Percentiles rank a stretch among this genome's conserved stretches.
phyloP scores from a whole-genome alignment of 2,888 invertebrate species.

The Ectemnius continuus region DNA sequence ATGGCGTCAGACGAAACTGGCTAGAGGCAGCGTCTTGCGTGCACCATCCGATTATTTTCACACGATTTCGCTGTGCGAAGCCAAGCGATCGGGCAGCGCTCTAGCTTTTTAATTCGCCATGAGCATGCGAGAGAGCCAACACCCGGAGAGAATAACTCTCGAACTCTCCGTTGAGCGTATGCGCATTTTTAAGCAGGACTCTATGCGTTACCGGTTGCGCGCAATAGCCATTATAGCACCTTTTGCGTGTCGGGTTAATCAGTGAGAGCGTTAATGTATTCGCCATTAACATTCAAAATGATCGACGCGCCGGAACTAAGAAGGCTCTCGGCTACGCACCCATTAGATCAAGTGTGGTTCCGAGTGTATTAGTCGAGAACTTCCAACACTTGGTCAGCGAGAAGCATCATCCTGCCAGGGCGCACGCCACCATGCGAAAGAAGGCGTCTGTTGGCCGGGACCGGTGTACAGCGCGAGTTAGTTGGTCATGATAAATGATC shows the following conservation, averaged over 20 bases:
- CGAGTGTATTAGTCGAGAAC: not conserved
- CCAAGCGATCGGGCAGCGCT: constrained; percentile 38
- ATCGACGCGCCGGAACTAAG: constrained; percentile 10
- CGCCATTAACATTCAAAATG: constrained; percentile 18
- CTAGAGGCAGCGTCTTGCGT: constrained; percentile 25
- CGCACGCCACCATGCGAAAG: too few species aligned
- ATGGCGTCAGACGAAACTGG: not conserved
- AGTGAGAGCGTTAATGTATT: constrained; percentile 14
- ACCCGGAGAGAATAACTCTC: constrained; percentile 4
- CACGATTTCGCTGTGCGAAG: constrained; percentile 51
- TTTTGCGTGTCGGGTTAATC: constrained; percentile 15
- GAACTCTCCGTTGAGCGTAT: not conserved
- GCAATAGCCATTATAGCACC: not conserved
- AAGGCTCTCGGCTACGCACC: not conserved
- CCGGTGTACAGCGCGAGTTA: constrained; percentile 48
- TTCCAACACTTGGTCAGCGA: not conserved
- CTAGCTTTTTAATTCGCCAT: not conserved
- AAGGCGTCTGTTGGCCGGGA: constrained; percentile 31
- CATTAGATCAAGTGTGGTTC: too few species aligned
- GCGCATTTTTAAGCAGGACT: not conserved
- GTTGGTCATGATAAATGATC: constrained; percentile 49
- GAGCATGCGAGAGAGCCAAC: not conserved
- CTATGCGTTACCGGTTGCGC: not conserved
- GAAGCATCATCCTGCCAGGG: too few species aligned
- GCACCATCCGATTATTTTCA: constrained; percentile 56